A percentile compares a stretch with the other conserved stretches of the same genome.
Evolutionary conservation across 2,797 vertebrate genomes (phyloP).

Genomic region (Centroberyx gerrardi): DNA sequence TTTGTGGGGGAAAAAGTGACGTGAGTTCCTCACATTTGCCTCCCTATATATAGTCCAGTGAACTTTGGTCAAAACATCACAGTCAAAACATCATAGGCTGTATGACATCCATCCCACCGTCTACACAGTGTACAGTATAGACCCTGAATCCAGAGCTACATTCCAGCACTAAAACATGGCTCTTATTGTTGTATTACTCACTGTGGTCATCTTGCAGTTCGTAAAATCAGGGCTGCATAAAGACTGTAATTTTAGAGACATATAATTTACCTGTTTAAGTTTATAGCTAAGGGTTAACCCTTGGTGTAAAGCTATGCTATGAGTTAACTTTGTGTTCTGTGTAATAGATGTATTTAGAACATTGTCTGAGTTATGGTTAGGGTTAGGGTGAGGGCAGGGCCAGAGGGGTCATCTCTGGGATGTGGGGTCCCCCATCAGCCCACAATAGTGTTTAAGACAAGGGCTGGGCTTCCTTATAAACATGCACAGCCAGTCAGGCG

Average conservation of each 20-base stretch:
- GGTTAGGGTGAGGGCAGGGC: slow-evolving; percentile 29
- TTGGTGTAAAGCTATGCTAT: slow-evolving; percentile 62
- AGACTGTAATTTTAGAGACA: slow-evolving; percentile 75
- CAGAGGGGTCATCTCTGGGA: slow-evolving; percentile 38
- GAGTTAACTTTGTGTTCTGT: slow-evolving; percentile 53
- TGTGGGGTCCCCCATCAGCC: slow-evolving; percentile 35
- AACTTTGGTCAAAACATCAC: no score
- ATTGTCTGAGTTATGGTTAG: slow-evolving; percentile 31
- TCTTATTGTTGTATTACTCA: slow-evolving; percentile 72
- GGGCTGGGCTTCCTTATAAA: slow-evolving; percentile 33
- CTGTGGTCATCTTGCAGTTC: slow-evolving; percentile 75
- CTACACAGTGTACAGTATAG: no score
- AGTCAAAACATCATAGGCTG: no score
- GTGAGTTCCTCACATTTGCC: neutral
- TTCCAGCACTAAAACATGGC: slow-evolving; percentile 31
- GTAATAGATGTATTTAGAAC: slow-evolving; percentile 50
- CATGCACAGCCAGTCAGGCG: slow-evolving; percentile 6
- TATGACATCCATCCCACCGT: no score
- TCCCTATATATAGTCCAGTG: no score
- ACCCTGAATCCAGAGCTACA: slow-evolving; percentile 19
- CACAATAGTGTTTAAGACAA: slow-evolving; percentile 42
- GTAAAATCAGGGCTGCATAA: slow-evolving; percentile 78
- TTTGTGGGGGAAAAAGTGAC: neutral
- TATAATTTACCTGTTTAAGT: slow-evolving; percentile 80
- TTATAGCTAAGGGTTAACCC: slow-evolving; percentile 72